Base-by-base conservation (phyloP, 2,113 vertebrate genomes). In the Pseudorhombus dupliciocellatus region DNA sequence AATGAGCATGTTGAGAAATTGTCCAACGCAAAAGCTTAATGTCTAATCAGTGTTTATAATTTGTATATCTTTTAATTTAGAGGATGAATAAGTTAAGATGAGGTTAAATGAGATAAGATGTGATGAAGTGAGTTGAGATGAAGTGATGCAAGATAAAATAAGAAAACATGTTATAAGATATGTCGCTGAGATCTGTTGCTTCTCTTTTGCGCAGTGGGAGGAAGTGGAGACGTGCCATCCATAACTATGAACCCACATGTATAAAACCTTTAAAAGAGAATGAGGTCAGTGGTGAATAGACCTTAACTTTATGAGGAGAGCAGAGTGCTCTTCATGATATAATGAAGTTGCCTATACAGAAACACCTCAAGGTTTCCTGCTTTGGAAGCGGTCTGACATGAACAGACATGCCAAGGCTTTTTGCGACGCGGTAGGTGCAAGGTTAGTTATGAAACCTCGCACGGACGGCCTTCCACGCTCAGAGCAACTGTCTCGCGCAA, bases 281-380 rank as follows among this genome's bases (percentile, higher is more conserved):
- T 42, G 34, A 4, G 16, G 40, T 44, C 15, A 57, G 7, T 51
- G 26, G 67, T 48, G 26, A 84, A 82, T 70, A 69, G 50, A 70
- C 66, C 5, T 51, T 60, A 60, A 54, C 26, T 79, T 81, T 79
- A 56, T 22, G 63, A 75, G 22, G 53, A 11, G 52, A 59, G 25
- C 58, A 66, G 58, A 73, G 63, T 66, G 44, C 60, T 77, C 58
- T 37, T 65, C 83, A 69, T 67, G 22, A 67, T 73, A 60, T 73
- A 75, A 87, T 74, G 30, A 81, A 51, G 65, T 73, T 71, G 44
- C 40, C 56, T 37, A 25, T 58, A 52, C 51, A 66, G 73, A 87
- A 84, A 88, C 74, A 88, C 60, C 65, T 87, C 88, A 91, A 91
- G 87, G 90, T 81, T 77, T 57, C 70, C 61, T 72, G 67, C 82